These are phyloP conservation scores for Gymnocephalus cernua DNA, from an alignment of 2,113 vertebrate genomes.

Conservation along the genomic window DNA sequence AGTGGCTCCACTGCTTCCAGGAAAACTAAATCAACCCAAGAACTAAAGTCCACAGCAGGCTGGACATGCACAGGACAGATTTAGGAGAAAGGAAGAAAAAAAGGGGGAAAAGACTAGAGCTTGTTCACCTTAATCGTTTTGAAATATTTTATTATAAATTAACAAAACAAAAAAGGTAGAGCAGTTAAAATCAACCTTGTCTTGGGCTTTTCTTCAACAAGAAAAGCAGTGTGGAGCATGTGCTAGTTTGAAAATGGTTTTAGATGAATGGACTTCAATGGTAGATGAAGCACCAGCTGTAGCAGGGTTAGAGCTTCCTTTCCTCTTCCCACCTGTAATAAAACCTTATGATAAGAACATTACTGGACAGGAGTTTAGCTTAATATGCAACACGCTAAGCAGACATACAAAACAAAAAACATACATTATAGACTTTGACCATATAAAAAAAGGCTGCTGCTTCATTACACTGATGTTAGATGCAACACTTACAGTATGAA, in stretches of 20 bases:
- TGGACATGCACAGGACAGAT: conserved; percentile 19
- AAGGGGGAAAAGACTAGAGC: not conserved
- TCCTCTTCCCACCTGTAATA: not conserved
- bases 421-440: not conserved
- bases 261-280: not conserved
- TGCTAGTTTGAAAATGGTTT: conserved; percentile 4
- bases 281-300: not conserved
- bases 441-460: not conserved
- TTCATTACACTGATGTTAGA: not conserved
- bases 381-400: not conserved
- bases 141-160: conserved; percentile 71
- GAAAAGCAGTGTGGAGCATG: not conserved
- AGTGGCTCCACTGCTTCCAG: conserved; percentile 63
- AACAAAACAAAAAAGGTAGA: conserved; percentile 31
- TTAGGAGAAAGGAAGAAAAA: not conserved
- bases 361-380: not conserved
- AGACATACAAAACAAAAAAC: conserved; percentile 12
- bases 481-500: not conserved
- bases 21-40: conserved; percentile 67
- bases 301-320: not conserved
- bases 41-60: conserved; percentile 48
- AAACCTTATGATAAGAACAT: not conserved
- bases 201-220: conserved; percentile 6
- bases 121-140: conserved; percentile 15
- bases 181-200: conserved; percentile 61